Evolutionary conservation across 2,797 vertebrate species (phyloP), one percentile per base, ranked within the genome.

Genomic region (Coccyzus lansbergi): DNA sequence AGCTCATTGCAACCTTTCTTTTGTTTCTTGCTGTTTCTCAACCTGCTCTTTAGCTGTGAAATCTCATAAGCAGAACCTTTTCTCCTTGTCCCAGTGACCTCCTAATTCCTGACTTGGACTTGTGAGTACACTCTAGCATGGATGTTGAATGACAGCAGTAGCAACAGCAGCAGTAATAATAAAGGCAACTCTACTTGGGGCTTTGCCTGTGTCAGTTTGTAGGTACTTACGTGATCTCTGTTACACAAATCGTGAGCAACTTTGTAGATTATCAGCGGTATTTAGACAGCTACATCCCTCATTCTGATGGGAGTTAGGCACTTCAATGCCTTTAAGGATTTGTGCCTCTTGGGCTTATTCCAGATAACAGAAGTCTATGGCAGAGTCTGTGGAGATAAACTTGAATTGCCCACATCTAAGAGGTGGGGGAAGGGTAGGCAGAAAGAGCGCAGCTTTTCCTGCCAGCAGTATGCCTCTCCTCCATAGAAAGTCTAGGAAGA

Each of bases 251-350:
- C 79, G 87, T 92, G 96, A 94, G 88, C 83, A 78, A 59, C 94
- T 95, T 75, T 83, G 94, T 78, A 88, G 85, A 86, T 96, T 96
- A 96, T 94, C 96, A 70, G 93, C 0, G 14, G 90, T 63, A 52
- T 95, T 95, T 94, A 93, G 92, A 93, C 94, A 94, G 49, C 92
- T 90, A 56, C 88, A 95, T 95, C 95, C 86, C 70, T 96, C 94
- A 95, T 96, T 88, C 94, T 88, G 86, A 88, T 46, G 93, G 85
- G 92, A 95, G 92, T 88, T 93, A 96, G 95, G 92, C 94, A 92
- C 95, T 94, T 96, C 88, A 96, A 79, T 95, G 91, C 88, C 93
- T 95, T 92, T 72, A 84, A 95, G 70, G 69, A 88, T 94, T 93
- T 94, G 77, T 94, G 95, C 94, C 93, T 95, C 87, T 90, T 94